phyloP scores from a whole-genome alignment of 1,140 invertebrate genomes.

The Caerostris darwini region DNA sequence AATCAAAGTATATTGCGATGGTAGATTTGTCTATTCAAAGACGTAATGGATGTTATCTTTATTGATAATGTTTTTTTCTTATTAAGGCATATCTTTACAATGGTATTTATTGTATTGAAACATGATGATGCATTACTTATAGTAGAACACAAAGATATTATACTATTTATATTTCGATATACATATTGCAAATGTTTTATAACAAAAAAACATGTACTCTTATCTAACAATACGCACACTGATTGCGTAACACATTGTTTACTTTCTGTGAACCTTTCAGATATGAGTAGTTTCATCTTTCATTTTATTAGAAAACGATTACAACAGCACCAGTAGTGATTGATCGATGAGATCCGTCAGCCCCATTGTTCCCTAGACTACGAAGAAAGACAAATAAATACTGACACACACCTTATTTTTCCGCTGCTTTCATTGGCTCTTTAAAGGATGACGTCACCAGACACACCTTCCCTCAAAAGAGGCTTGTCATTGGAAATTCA shows the following conservation, averaged over 20 bases:
- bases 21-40: too few species aligned
- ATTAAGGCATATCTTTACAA: too few species aligned
- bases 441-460: neutral
- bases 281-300: neutral
- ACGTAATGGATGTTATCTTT: too few species aligned
- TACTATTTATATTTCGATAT: neutral
- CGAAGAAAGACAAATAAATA: conserved; percentile 21
- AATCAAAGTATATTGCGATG: too few species aligned
- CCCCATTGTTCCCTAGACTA: conserved; percentile 31
- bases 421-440: neutral
- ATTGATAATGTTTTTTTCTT: too few species aligned
- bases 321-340: neutral
- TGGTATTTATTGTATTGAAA: neutral
- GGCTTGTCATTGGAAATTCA: neutral
- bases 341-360: conserved; percentile 11
- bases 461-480: neutral
- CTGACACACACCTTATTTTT: neutral
- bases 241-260: neutral
- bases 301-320: neutral
- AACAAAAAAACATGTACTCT: neutral
- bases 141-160: neutral
- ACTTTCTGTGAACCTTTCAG: neutral
- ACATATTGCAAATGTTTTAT: neutral
- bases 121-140: neutral
- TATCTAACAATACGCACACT: neutral